Evolutionary conservation across 2,888 invertebrate species (phyloP), one percentile per base, ranked within the genome.

Genomic region (Argyra leucocephala): DNA sequence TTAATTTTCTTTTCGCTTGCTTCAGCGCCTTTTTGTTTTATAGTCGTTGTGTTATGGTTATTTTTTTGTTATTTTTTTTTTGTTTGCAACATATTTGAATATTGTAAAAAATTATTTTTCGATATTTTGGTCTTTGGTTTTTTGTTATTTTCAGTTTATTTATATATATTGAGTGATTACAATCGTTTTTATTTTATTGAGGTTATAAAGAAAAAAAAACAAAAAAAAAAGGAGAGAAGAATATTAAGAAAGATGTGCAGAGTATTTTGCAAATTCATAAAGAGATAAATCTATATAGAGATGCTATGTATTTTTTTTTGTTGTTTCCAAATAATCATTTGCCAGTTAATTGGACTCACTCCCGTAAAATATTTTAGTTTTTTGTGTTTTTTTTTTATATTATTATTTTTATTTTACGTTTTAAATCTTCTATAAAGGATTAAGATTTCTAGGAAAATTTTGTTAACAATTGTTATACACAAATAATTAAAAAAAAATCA

Each of bases 1-100:
- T 73, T 73, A 73, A 73, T 73, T 73, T 73, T 72, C 71, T 70
- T 70, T 61, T 26, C 61, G 61, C 61, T 61, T 61, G 61, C 23
- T 59, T 23, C 59, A 59, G 59, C 59, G 59, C 59, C 59, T 59
- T 59, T 59, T 48, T 48, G 48, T 48, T 48, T 48, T 48, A 48
- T 48, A 48, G 48, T n/a, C 48, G 48, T 48, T 48, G n/a, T 48
- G 48, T 48, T 48, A 18, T 48, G 18, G 15, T 12, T 9, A 18
- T 15, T 48, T 48, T 9, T 37, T 48, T 48, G 12, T 3, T 48
- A 18, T 48, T 48, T 18, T 12, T 5, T 48, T 48, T 9, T n/a
- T 2, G 15, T 48, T 48, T 48, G 12, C 48, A 48, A 31, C 48
- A 48, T 48, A 48, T 48, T 48, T 48, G 18, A 48, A 48, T 48